Conservation (phyloP, 2,888 invertebrate genomes). For the Zaprionus lineosus region DNA sequence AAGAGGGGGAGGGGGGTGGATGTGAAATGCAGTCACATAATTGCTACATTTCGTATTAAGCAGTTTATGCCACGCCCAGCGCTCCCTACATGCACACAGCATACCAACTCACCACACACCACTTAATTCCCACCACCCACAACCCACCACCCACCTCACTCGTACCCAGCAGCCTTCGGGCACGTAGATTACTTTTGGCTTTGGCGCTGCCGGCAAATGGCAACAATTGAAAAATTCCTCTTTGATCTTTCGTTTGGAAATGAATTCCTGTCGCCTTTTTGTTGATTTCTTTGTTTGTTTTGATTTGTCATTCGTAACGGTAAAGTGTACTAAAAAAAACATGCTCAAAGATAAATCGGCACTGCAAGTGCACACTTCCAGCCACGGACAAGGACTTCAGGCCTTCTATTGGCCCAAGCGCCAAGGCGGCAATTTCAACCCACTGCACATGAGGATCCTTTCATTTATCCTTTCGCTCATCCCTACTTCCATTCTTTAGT, state of each 20-base stretch:
- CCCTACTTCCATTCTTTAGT: too few species aligned
- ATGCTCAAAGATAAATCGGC: too few species aligned
- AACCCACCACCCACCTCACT: background rate
- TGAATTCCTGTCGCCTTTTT: slow-evolving; percentile 60
- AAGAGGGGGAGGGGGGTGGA: background rate
- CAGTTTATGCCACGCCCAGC: slow-evolving; percentile 49
- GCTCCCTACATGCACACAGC: too few species aligned
- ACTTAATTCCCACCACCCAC: background rate
- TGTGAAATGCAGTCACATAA: slow-evolving; percentile 43
- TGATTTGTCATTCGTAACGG: background rate
- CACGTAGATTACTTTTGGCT: slow-evolving; percentile 40
- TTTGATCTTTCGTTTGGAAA: slow-evolving; percentile 77
- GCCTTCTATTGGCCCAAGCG: too few species aligned
- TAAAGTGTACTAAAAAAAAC: background rate
- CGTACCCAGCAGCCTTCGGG: too few species aligned
- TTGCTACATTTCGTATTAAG: slow-evolving; percentile 76
- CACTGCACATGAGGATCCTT: too few species aligned
- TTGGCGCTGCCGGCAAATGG: slow-evolving; percentile 69
- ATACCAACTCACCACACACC: too few species aligned
- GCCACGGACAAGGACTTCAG: too few species aligned
- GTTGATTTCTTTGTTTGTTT: slow-evolving; percentile 9
- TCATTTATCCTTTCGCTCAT: too few species aligned
- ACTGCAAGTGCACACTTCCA: too few species aligned
- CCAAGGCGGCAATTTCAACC: too few species aligned
- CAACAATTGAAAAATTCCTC: slow-evolving; percentile 73